Evolutionary conservation across 2,113 vertebrate genomes (phyloP), one percentile per base, ranked within the genome.

Genomic region (Lates calcarifer): DNA sequence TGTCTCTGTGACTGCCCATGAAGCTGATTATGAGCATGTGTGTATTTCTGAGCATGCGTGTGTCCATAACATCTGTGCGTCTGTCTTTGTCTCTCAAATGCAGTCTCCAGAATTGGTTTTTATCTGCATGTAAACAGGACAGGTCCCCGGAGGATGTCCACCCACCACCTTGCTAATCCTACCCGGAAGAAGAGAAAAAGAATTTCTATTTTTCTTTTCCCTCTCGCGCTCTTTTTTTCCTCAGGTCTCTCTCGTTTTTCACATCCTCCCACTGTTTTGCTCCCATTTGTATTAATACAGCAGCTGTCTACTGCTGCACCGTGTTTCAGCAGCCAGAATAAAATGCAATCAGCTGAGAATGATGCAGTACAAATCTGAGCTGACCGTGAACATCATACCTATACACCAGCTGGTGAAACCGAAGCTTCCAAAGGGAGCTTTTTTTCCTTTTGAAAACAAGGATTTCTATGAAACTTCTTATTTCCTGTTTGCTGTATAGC

Each of bases 111-210:
- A 47, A 66, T 39, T 61, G 14, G 3, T 66, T 87, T 85, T 76
- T 78, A 73, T 88, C 74, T 75, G 66, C 22, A 57, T 68, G 62
- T 80, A 90, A 89, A 85, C 82, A 86, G 83, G 76, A 87, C 78
- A 73, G 76, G 33, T 68, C 84, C 43, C 85, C 2, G 1, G 83
- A 85, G 79, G 62, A 88, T 15, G 35, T 77, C 83, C 84, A 66
- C 58, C 65, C 60, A 69, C 55, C 41, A 53, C 61, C 53, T 13
- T 53, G 29, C 63, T 8, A 85, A 89, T 81, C 60, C 69, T 31
- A 70, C 60, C 57, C 60, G 77, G 58, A 58, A 79, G 66, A 75
- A 51, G 20, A 29, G 2, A 73, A 33, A 45, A 24, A 62, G 11
- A 60, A 26, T 64, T 66, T 28, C 14, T 47, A 33, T 77, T 51